Base-by-base conservation (phyloP, 1,140 invertebrate genomes). In the Adoxophyes honmai region DNA sequence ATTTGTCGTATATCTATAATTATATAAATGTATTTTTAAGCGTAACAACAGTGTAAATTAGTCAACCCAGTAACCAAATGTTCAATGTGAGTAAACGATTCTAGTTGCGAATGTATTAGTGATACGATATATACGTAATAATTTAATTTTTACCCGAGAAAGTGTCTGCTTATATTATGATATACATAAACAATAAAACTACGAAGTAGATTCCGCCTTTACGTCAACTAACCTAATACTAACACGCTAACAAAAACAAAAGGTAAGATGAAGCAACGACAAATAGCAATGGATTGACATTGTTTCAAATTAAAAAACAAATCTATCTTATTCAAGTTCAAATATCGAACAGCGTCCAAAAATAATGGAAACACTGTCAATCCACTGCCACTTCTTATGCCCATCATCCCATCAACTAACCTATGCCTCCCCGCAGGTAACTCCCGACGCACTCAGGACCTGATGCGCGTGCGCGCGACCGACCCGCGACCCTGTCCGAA, bases 401-500 rank as follows among this genome's bases (percentile, higher is more conserved):
- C 6, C 2, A 28, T 28, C 21, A 3, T 28, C 6, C 21, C 21
- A 28, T 6, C 6, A 28, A 28, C 21, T 6, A 2, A 2, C 21
- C 21, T 28, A n/a, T n/a, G n/a, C 21, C 21, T 6, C 21, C 21
- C 21, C 57, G 37, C 88, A 92, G 68, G 91, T 92, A 93, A 94
- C 52, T 92, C 93, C 37, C 91, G 94, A 65, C 90, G 95, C 59
- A 93, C 94, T 10, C 86, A 96, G 74, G 96, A 97, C 70, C 92
- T 96, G 91, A 92, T 95, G 81, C 91, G 96, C 68, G 95, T 98
- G 10, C 91, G 96, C 64, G 96, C 96, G 0, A 98, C 96, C 10
- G 96, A 98, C 90, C 96, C 96, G 0, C 90, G 96, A 18, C 96
- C 96, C 0, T 98, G 96, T 86, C 96, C 96, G 6, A 96, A 97